Conservation (phyloP, 1,140 invertebrate genomes). For the Macrocentrus cingulum region DNA sequence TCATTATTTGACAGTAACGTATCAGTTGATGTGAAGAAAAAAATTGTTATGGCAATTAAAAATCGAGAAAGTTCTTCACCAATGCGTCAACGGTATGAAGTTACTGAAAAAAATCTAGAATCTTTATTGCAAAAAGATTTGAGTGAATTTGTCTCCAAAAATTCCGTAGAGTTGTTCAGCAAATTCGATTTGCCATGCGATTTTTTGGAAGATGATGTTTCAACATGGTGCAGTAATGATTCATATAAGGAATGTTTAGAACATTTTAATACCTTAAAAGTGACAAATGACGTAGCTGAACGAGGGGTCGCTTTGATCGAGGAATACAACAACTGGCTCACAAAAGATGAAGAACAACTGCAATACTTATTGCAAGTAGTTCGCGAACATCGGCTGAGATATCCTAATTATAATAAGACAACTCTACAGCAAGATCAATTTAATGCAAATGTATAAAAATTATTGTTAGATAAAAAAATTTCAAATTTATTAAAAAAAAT, state of each 20-base stretch:
- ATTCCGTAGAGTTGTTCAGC: slow-evolving; percentile 16
- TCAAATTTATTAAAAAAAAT: too few species aligned
- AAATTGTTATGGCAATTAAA: neutral
- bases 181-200: neutral
- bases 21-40: neutral
- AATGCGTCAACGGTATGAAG: neutral
- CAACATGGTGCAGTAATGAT: slow-evolving; percentile 13
- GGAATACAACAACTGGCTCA: slow-evolving; percentile 1
- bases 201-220: slow-evolving; percentile 18
- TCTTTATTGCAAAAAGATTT: neutral
- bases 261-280: slow-evolving; percentile 3
- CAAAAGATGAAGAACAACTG: slow-evolving; percentile 9
- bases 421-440: too few species aligned
- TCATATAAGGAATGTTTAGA: slow-evolving; percentile 8
- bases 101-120: neutral
- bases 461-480: too few species aligned
- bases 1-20: slow-evolving; percentile 24
- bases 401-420: slow-evolving; percentile 17
- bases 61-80: neutral
- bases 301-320: slow-evolving; percentile 15
- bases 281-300: slow-evolving; percentile 23
- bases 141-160: neutral
- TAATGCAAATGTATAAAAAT: too few species aligned
- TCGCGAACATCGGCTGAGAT: neutral
- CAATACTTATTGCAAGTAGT: slow-evolving; percentile 12